Conservation (phyloP, 2,888 invertebrate genomes). For the Stegophylla sp. region DNA sequence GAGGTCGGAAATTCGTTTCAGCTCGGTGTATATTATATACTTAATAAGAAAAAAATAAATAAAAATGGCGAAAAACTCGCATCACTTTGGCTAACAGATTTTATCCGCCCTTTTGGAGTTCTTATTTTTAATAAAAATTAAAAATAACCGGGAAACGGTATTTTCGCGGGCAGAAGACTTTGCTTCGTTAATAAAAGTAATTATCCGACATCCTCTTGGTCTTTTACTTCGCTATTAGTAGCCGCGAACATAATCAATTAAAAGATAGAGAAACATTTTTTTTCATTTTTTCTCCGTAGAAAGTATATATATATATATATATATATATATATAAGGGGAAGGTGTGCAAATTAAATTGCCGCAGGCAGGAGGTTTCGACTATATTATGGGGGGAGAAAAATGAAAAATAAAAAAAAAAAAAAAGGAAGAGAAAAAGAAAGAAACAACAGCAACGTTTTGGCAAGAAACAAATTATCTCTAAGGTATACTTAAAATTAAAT, state of each 20-base stretch:
- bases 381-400: conserved; percentile 12
- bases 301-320: neutral
- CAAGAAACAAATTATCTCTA: conserved; percentile 44
- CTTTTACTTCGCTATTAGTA: conserved; percentile 51
- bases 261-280: conserved; percentile 48
- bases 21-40: neutral
- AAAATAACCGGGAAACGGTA: conserved; percentile 39
- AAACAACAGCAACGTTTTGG: conserved; percentile 38
- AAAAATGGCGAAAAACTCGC: neutral
- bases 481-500: conserved; percentile 53
- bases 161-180: neutral
- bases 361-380: conserved; percentile 42
- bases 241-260: conserved; percentile 54
- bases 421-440: neutral
- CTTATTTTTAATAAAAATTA: conserved; percentile 49
- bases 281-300: neutral
- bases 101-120: neutral
- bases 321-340: conserved; percentile 3
- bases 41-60: neutral
- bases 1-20: neutral
- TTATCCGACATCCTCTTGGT: conserved; percentile 45
- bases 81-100: conserved; percentile 39
- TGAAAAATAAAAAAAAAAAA: neutral
- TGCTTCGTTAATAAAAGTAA: conserved; percentile 56
- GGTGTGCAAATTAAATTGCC: conserved; percentile 57